These are phyloP conservation scores for silkworm (Bombyx mori) DNA, from an alignment of 1,140 invertebrate species.

Conservation along the genomic window ASM3026992v2 NC_085122.1:11711001-11711500, in stretches of 20 bases:
- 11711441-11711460: slow-evolving; percentile 27
- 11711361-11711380: slow-evolving; percentile 12
- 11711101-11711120: slow-evolving; percentile 35
- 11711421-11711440: slow-evolving; percentile 37
- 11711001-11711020: slow-evolving; percentile 41
- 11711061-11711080: slow-evolving; percentile 21
- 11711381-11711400: slow-evolving; percentile 25
- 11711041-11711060: slow-evolving; percentile 27
- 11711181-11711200: slow-evolving; percentile 22
- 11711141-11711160: slow-evolving; percentile 32
- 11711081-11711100: slow-evolving; percentile 19
- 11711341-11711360: slow-evolving; percentile 21
- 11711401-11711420: slow-evolving; percentile 28
- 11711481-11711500: slow-evolving; percentile 51
- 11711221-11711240: slow-evolving; percentile 17
- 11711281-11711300: not conserved
- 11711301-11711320: not conserved
- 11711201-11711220: slow-evolving; percentile 6
- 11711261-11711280: not conserved
- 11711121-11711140: slow-evolving; percentile 43
- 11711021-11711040: slow-evolving; percentile 33
- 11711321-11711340: not conserved
- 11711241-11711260: slow-evolving; percentile 10
- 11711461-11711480: slow-evolving; percentile 30
- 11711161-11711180: slow-evolving; percentile 30